Percentiles rank a stretch among this genome's conserved stretches.
Conservation (phyloP, 2,888 invertebrate species). For the Hyposoter didymator region DNA sequence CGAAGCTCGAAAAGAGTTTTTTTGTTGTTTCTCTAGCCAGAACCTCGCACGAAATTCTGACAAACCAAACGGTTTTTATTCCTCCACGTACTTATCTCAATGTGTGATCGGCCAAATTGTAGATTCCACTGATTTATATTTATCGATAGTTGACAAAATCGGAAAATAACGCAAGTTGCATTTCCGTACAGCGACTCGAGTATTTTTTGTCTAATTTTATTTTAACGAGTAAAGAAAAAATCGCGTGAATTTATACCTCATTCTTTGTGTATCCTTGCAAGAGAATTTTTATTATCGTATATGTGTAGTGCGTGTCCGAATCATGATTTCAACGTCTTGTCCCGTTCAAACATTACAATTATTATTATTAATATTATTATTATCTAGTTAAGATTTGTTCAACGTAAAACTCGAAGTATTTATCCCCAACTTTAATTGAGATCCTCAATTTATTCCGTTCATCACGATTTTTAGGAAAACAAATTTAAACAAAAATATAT, state of each 20-base stretch:
- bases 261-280: conserved; percentile 52
- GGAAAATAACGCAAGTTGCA: not conserved
- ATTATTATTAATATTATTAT: conserved; percentile 29
- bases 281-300: conserved; percentile 55
- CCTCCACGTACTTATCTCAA: conserved; percentile 63
- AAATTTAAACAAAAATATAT: conserved; percentile 34
- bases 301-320: conserved; percentile 51
- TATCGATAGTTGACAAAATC: conserved; percentile 36
- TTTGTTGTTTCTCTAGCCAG: not conserved
- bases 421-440: conserved; percentile 8
- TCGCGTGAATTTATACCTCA: conserved; percentile 38
- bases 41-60: conserved; percentile 31
- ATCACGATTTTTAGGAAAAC: conserved; percentile 16
- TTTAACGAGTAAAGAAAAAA: conserved; percentile 15
- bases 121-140: conserved; percentile 53
- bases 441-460: conserved; percentile 39
- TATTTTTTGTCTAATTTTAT: not conserved
- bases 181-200: not conserved
- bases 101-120: conserved; percentile 40
- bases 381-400: conserved; percentile 34
- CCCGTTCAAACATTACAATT: conserved; percentile 22
- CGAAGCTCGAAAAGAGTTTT: conserved; percentile 20
- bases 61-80: conserved; percentile 49
- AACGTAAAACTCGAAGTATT: conserved; percentile 38
- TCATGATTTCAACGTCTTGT: conserved; percentile 53